Evolutionary conservation across 2,888 invertebrate species (phyloP).

Genomic region (Scelioninae gen. 2): DNA sequence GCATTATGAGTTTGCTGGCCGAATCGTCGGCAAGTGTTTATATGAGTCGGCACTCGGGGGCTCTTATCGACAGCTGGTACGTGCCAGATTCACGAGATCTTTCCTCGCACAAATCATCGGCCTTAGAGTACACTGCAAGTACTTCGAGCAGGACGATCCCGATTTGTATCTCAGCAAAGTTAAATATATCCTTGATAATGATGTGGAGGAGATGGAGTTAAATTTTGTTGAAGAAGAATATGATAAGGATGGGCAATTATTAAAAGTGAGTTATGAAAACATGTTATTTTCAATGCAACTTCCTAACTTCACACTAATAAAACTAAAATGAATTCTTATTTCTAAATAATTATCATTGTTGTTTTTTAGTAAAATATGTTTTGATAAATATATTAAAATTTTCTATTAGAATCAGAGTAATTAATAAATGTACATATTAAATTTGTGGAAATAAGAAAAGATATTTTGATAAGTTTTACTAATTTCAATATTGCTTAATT

Average conservation of each 20-base stretch:
- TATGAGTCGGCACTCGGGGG: constrained; percentile 95
- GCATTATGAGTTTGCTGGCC: constrained; percentile 94
- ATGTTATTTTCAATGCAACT: too few species aligned
- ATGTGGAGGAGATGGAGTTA: constrained; percentile 90
- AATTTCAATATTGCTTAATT: too few species aligned
- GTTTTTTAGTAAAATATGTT: too few species aligned
- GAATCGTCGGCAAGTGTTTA: constrained; percentile 94
- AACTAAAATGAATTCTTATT: not conserved
- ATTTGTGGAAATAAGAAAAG: too few species aligned
- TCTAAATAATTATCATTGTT: too few species aligned
- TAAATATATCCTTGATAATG: constrained; percentile 93
- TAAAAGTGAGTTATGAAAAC: too few species aligned
- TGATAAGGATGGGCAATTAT: constrained; percentile 84
- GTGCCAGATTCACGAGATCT: constrained; percentile 92
- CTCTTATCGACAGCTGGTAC: constrained; percentile 90
- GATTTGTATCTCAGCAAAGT: constrained; percentile 95
- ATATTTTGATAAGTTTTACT: too few species aligned
- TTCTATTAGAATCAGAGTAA: too few species aligned
- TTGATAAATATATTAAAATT: too few species aligned
- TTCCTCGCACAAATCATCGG: constrained; percentile 97
- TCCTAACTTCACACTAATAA: too few species aligned
- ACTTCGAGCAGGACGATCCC: constrained; percentile 97
- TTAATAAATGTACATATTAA: too few species aligned
- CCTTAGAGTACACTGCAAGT: constrained; percentile 94
- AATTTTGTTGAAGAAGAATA: constrained; percentile 94